Conservation (phyloP, 1,140 invertebrate species). For the Lasaia peninsularis region DNA sequence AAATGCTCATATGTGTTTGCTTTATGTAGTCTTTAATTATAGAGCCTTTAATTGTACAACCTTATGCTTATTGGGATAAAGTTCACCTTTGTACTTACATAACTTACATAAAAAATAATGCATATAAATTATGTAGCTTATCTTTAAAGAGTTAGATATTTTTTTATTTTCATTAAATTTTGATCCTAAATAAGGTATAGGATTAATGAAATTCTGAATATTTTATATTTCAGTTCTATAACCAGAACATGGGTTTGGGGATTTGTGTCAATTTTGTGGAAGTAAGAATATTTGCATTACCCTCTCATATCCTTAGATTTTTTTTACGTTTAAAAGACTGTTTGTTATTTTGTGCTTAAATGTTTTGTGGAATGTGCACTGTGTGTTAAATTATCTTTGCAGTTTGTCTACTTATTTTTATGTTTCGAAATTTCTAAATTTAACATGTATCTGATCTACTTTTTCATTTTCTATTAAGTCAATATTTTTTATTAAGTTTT, state of each 20-base stretch:
- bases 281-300: constrained; percentile 45
- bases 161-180: no score
- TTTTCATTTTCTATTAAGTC: not conserved
- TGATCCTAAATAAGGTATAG: no score
- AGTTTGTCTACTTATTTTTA: not conserved
- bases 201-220: constrained; percentile 26
- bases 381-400: no score
- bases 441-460: no score
- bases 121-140: no score
- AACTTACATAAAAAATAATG: no score
- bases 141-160: no score
- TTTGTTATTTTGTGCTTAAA: not conserved
- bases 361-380: not conserved
- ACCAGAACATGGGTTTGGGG: constrained; percentile 62
- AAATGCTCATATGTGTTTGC: no score
- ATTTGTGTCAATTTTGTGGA: constrained; percentile 57
- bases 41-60: no score
- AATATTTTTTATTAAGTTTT: constrained; percentile 6
- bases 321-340: not conserved
- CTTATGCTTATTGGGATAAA: no score
- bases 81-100: no score
- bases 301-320: not conserved
- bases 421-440: not conserved
- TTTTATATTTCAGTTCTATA: constrained; percentile 53
- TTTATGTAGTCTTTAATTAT: no score